Evolutionary conservation across 1,140 invertebrate genomes (phyloP).

Genomic region (Hirudo medicinalis): DNA sequence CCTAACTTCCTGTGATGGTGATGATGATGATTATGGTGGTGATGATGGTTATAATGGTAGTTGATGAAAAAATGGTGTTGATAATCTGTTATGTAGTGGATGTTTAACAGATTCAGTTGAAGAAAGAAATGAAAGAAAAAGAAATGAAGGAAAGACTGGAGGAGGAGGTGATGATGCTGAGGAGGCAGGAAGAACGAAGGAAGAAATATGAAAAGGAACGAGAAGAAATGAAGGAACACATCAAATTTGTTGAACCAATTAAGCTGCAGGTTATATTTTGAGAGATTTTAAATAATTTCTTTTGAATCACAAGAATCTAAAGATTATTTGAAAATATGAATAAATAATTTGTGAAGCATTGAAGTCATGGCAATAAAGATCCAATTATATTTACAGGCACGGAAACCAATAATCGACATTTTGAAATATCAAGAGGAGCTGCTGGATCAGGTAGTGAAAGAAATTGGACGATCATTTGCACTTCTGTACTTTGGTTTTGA

Average conservation of each 20-base stretch:
- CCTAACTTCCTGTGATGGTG: too few relatives aligned
- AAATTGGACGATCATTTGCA: not conserved
- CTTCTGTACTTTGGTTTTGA: not conserved
- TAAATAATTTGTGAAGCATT: not conserved
- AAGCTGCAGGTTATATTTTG: not conserved
- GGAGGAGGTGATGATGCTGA: not conserved
- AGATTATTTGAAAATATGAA: not conserved
- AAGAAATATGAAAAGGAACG: not conserved
- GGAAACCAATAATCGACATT: not conserved
- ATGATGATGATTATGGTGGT: too few relatives aligned
- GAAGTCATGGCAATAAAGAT: not conserved
- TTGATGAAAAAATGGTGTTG: not conserved
- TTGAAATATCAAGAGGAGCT: slow-evolving; percentile 7
- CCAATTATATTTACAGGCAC: not conserved
- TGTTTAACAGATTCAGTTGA: not conserved
- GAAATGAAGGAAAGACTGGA: not conserved
- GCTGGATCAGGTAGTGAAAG: not conserved
- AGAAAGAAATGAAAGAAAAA: not conserved
- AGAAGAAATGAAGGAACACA: not conserved
- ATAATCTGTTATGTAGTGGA: too few relatives aligned
- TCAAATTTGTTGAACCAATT: not conserved
- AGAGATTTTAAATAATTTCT: not conserved
- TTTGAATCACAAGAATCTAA: not conserved
- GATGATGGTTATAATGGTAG: not conserved
- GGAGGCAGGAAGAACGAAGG: slow-evolving; percentile 2